These are phyloP conservation scores for Strongylocentrotus purpuratus DNA, from an alignment of 35 echinoderm and acorn worm species.

Conservation along the genomic window DNA sequence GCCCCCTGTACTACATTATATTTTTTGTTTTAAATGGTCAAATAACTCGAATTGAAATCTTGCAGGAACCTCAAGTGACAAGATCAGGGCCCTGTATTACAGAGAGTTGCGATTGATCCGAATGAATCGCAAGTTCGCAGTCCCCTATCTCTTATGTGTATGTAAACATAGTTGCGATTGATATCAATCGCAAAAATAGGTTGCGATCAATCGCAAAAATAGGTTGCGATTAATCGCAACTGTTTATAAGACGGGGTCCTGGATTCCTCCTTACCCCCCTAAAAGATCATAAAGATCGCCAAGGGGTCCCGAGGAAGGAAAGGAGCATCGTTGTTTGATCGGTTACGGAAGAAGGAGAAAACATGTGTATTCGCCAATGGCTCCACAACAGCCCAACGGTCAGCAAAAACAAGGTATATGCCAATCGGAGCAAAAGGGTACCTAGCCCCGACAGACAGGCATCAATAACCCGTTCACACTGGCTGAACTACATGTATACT, in stretches of 20 bases:
- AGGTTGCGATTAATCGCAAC: too few species aligned
- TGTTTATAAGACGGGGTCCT: background rate
- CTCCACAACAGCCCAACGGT: background rate
- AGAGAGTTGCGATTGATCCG: too few species aligned
- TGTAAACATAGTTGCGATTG: too few species aligned
- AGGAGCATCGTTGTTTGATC: background rate
- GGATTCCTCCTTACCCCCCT: background rate
- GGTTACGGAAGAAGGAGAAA: background rate
- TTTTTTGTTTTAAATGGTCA: background rate
- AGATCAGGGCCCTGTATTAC: too few species aligned
- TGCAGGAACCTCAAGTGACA: background rate
- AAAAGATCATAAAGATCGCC: background rate
- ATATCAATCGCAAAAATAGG: too few species aligned
- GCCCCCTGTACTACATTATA: too few species aligned
- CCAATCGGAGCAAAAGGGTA: background rate
- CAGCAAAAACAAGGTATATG: background rate
- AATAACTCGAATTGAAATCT: background rate
- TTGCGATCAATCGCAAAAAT: too few species aligned
- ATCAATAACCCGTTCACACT: background rate
- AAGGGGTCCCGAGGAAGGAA: background rate
- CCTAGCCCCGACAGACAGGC: background rate
- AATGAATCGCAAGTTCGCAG: too few species aligned
- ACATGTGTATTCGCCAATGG: slow-evolving; percentile 2
- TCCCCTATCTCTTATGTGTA: too few species aligned
- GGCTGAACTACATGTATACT: background rate